Percentiles rank a stretch among this genome's conserved stretches.
These are phyloP conservation scores for Neosilurus mollespiculum DNA, from an alignment of 2,797 vertebrate genomes.

Conservation along the genomic window DNA sequence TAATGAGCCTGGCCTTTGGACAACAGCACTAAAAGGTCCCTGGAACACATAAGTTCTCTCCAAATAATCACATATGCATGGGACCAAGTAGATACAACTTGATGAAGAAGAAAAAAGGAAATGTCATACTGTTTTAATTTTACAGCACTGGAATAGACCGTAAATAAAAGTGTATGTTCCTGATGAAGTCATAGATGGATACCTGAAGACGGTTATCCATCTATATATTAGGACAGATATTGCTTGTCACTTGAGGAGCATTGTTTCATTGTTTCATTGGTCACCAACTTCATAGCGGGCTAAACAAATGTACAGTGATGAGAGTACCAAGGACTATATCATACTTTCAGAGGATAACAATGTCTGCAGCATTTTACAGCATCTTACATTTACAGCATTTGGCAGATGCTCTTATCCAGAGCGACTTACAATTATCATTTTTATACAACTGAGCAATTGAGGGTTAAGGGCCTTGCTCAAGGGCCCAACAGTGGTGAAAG, in stretches of 20 bases:
- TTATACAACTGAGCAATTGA: too few relatives aligned
- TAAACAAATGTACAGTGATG: not conserved
- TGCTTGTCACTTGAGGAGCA: constrained; percentile 31
- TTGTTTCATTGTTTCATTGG: constrained; percentile 32
- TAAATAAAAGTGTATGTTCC: not conserved
- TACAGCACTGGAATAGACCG: not conserved
- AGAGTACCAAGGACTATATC: not conserved
- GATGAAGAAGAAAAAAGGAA: not conserved
- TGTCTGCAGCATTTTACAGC: not conserved
- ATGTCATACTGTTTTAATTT: not conserved
- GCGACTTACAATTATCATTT: too few relatives aligned
- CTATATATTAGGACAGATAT: not conserved
- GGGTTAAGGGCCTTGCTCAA: too few relatives aligned
- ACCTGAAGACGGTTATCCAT: not conserved
- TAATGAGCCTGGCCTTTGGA: constrained; percentile 60
- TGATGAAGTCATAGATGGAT: not conserved
- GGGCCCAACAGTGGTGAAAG: too few relatives aligned
- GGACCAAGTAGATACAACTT: not conserved
- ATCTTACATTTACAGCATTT: too few relatives aligned
- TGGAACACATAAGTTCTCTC: not conserved
- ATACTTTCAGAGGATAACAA: not conserved
- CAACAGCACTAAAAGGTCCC: not conserved
- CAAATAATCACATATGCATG: not conserved
- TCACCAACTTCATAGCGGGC: not conserved
- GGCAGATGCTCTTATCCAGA: too few relatives aligned